Percentiles rank a stretch among this genome's conserved stretches.
phyloP scores from a whole-genome alignment of 1,140 invertebrate genomes.

The Cyrtorhinus lividipennis region DNA sequence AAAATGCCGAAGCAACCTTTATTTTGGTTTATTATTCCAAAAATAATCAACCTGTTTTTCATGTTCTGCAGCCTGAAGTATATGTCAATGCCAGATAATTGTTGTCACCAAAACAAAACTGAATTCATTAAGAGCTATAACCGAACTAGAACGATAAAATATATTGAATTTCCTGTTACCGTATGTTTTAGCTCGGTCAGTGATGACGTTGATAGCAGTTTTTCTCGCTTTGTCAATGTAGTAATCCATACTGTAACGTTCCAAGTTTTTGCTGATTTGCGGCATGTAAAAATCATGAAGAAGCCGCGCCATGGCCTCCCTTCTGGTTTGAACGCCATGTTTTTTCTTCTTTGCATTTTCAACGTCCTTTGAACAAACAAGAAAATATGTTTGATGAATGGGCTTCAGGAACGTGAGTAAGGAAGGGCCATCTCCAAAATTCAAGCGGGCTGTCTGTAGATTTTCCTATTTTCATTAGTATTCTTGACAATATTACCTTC shows the following conservation, averaged over 20 bases:
- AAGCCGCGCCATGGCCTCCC: not conserved
- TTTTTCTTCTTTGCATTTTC: slow-evolving; percentile 1
- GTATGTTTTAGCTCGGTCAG: not conserved
- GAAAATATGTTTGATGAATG: too few species aligned
- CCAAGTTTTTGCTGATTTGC: not conserved
- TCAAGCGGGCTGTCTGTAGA: too few species aligned
- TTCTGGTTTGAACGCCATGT: not conserved
- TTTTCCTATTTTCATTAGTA: too few species aligned
- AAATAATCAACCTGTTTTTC: not conserved
- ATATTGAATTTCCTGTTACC: not conserved
- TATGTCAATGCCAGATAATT: not conserved
- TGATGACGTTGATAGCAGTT: not conserved
- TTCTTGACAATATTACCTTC: too few species aligned
- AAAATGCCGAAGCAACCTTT: too few species aligned
- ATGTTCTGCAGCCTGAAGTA: not conserved
- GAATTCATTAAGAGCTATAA: not conserved
- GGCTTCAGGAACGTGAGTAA: too few species aligned
- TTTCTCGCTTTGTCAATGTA: not conserved
- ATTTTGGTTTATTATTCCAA: too few species aligned
- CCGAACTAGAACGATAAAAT: not conserved
- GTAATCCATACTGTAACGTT: not conserved
- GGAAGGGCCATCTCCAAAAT: too few species aligned
- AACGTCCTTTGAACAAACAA: not conserved
- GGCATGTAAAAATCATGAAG: not conserved
- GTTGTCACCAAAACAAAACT: not conserved